A percentile compares a stretch with the other conserved stretches of the same genome.
phyloP scores from a whole-genome alignment of 2,797 vertebrate species.

The Gymnothorax reevesii region DNA sequence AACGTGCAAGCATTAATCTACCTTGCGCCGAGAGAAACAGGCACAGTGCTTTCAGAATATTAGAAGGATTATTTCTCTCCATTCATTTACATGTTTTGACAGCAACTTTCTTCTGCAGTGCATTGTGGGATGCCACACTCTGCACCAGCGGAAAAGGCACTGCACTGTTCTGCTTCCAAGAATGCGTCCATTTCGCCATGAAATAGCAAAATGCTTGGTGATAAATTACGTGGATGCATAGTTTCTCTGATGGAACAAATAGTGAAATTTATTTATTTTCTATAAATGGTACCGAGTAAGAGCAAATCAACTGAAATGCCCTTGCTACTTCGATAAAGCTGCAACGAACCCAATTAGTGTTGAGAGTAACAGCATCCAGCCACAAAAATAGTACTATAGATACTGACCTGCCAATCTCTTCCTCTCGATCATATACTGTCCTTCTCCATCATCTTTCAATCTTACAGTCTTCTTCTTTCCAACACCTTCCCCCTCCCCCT shows the following conservation, averaged over 20 bases:
- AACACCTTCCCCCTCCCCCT: background rate
- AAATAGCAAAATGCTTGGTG: background rate
- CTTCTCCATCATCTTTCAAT: too few relatives aligned
- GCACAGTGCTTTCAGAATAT: slow-evolving; percentile 32
- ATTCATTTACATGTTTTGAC: slow-evolving; percentile 12
- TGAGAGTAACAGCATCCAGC: background rate
- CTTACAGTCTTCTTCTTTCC: too few relatives aligned
- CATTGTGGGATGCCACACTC: background rate
- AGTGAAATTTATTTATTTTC: background rate
- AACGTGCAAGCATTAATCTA: slow-evolving; percentile 71
- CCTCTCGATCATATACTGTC: background rate
- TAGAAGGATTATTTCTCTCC: background rate
- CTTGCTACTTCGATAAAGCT: background rate
- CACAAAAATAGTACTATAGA: background rate
- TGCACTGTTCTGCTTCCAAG: slow-evolving; percentile 23
- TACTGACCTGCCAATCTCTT: background rate
- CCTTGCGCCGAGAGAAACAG: slow-evolving; percentile 56
- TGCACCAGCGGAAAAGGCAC: slow-evolving; percentile 29
- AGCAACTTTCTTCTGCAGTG: slow-evolving; percentile 2
- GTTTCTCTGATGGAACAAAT: background rate
- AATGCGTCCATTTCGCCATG: background rate
- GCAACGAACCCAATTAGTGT: background rate
- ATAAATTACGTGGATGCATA: background rate
- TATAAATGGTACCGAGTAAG: background rate
- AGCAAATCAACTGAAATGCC: background rate